Conservation (phyloP, 1,140 invertebrate species). For the Drosophila tsacasi region DNA sequence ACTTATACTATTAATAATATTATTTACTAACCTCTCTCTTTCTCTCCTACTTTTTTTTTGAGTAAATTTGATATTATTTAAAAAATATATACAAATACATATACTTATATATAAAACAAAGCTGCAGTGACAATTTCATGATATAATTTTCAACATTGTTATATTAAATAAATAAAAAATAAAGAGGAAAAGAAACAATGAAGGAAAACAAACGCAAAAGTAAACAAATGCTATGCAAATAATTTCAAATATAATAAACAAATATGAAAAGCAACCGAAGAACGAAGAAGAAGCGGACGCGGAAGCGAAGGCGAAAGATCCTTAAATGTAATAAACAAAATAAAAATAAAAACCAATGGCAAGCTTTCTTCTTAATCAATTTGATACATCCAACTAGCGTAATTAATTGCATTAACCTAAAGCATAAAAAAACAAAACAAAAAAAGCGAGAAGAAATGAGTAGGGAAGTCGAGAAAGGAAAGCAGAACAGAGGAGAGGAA, state of each 20-base stretch:
- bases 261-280: constrained; percentile 10
- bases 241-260: constrained; percentile 60
- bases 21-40: constrained; percentile 17
- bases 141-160: constrained; percentile 66
- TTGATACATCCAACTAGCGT: constrained; percentile 55
- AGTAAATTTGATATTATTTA: constrained; percentile 51
- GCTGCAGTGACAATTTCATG: constrained; percentile 41
- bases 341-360: constrained; percentile 40
- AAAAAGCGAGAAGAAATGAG: background rate
- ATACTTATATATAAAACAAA: constrained; percentile 4
- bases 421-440: constrained; percentile 5
- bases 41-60: constrained; percentile 33
- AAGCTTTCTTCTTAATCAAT: constrained; percentile 62
- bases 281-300: background rate
- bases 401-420: constrained; percentile 38
- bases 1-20: constrained; percentile 28
- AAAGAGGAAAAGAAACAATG: constrained; percentile 21
- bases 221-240: constrained; percentile 56
- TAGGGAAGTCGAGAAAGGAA: background rate
- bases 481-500: background rate
- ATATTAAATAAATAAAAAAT: constrained; percentile 64
- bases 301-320: constrained; percentile 5
- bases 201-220: constrained; percentile 20
- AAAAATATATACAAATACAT: constrained; percentile 55
- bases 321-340: constrained; percentile 55